Base-by-base conservation (phyloP, 2,113 vertebrate genomes). In the Tachycineta bicolor region DNA sequence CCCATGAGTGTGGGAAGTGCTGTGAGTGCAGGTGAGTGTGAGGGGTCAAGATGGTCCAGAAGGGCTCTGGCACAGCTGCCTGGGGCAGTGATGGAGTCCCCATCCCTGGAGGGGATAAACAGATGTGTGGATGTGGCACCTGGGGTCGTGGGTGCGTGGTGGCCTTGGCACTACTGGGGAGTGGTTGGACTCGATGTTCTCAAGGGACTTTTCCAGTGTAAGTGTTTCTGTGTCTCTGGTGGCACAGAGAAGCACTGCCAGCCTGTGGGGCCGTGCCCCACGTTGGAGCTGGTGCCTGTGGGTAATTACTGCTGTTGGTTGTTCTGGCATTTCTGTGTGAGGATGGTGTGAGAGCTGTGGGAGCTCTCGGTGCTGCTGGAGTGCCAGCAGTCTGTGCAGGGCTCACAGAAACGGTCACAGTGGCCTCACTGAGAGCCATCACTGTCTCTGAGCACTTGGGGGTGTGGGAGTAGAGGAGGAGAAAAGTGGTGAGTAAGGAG, bases 1-100 rank as follows among this genome's bases (percentile, higher is more conserved):
- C 19, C 15, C 8, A 1, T 1, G 0, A 2, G 6, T 0, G 67
- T 84, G 37, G 53, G 50, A 34, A 28, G n/a, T 60, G 59, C 73
- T 53, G n/a, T 21, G 63, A 71, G 62, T 70, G 31, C 33, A 62
- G 63, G 53, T 28, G 39, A 44, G 33, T 4, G 22, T 0, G 0
- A 19, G 56, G 73, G 41, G 8, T 50, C 1, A 11, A 0, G 50
- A 15, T 24, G 68, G 16, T 25, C 47, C 29, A 18, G 5, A 34
- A 34, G n/a, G 23, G 24, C 1, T 74, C 86, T 59, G 69, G 60
- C 44, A 33, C 60, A 52, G 34, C 65, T 87, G n/a, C 56, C 43
- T 24, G 10, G 65, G 50, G 28, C 53, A 68, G 53, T 21, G 69
- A 1, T n/a, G 70, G 39, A 41, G n/a, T 31, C 53, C 25, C 46